Conservation (phyloP, 2,888 invertebrate genomes). For the Phalera bucephala region DNA sequence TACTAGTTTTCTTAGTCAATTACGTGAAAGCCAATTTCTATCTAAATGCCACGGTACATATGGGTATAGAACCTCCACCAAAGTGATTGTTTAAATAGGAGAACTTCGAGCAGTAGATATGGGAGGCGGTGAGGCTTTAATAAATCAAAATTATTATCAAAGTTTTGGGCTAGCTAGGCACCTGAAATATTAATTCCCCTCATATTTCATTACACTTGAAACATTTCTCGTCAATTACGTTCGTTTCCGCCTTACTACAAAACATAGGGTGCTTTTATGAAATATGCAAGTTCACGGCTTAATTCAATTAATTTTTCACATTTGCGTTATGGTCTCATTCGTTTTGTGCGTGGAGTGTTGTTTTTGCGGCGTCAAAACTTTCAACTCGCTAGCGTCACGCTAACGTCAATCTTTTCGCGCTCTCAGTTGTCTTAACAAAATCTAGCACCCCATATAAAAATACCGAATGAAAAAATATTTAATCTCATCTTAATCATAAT, state of each 20-base stretch:
- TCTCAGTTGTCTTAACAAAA: too few species aligned
- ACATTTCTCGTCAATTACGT: conserved; percentile 48
- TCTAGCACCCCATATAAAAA: too few species aligned
- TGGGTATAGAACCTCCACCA: conserved; percentile 12
- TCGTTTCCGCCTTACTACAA: conserved; percentile 22
- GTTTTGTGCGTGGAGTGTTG: too few species aligned
- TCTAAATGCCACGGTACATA: conserved; percentile 12
- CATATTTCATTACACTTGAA: conserved; percentile 55
- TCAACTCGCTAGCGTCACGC: too few species aligned
- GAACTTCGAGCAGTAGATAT: conserved; percentile 54
- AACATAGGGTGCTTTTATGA: conserved; percentile 19
- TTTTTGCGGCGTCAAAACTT: too few species aligned
- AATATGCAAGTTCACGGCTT: conserved; percentile 24
- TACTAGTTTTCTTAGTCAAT: conserved; percentile 11
- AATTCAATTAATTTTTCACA: conserved; percentile 22
- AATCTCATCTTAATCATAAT: too few species aligned
- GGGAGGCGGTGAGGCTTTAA: conserved; percentile 50
- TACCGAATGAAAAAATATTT: too few species aligned
- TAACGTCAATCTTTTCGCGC: too few species aligned
- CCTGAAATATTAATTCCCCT: conserved; percentile 60
- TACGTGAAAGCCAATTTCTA: conserved; percentile 15
- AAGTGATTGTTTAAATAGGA: conserved; percentile 55
- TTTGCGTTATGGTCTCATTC: conserved; percentile 1
- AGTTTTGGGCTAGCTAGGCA: conserved; percentile 53
- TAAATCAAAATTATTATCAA: conserved; percentile 70